phyloP scores from a whole-genome alignment of 2,888 invertebrate genomes.

The Chloromyia formosa region DNA sequence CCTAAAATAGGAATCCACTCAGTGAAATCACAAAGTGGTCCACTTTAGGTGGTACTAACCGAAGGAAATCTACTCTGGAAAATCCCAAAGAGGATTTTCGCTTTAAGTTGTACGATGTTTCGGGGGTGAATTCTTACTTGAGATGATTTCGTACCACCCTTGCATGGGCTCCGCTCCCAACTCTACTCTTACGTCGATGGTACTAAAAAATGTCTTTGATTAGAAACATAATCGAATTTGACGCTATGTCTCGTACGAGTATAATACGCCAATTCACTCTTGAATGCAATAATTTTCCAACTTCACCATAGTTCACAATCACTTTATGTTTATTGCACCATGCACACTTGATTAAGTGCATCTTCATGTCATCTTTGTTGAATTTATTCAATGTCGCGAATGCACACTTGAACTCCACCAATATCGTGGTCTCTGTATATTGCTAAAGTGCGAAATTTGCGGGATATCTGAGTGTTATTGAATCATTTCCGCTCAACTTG shows the following conservation, averaged over 20 bases:
- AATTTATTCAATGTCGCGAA: conserved; percentile 29
- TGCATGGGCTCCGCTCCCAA: too few relatives aligned
- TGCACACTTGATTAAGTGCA: conserved; percentile 36
- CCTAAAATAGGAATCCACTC: too few relatives aligned
- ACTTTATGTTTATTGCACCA: conserved; percentile 8
- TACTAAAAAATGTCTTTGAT: too few relatives aligned
- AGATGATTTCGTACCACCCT: too few relatives aligned
- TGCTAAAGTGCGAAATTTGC: conserved; percentile 36
- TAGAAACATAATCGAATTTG: conserved; percentile 21
- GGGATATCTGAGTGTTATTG: conserved; percentile 39
- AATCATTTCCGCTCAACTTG: conserved; percentile 42
- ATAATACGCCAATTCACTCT: neutral
- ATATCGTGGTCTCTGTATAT: neutral
- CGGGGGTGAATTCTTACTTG: too few relatives aligned
- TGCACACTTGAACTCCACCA: conserved; percentile 14
- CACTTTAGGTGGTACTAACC: too few relatives aligned
- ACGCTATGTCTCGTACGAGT: neutral
- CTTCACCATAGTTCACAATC: neutral
- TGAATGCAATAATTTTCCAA: neutral
- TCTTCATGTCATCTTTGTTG: conserved; percentile 31
- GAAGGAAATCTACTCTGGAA: too few relatives aligned
- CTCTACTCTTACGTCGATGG: too few relatives aligned
- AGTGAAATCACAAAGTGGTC: too few relatives aligned
- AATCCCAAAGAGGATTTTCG: too few relatives aligned
- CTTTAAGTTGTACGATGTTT: too few relatives aligned